phyloP scores from a whole-genome alignment of 2,113 vertebrate species.

The Periophthalmus modestus region DNA sequence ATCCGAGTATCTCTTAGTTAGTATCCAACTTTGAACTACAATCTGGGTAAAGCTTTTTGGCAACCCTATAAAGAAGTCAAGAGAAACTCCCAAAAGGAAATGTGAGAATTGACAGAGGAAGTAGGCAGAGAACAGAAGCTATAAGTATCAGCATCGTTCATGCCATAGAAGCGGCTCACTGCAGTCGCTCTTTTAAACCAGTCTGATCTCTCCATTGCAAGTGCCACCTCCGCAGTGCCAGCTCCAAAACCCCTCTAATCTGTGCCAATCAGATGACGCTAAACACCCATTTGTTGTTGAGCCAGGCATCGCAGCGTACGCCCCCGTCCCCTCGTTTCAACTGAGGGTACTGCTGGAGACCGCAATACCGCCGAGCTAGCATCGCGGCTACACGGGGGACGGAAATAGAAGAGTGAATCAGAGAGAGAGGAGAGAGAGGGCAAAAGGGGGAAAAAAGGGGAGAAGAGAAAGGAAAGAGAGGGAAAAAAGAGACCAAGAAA shows the following conservation, averaged over 20 bases:
- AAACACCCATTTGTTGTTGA: constrained; percentile 68
- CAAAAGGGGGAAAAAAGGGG: neutral
- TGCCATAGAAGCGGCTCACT: constrained; percentile 15
- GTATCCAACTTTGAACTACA: no score
- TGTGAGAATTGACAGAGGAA: no score
- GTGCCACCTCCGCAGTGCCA: constrained; percentile 60
- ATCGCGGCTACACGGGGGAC: constrained; percentile 47
- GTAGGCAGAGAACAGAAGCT: neutral
- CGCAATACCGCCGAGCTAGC: constrained; percentile 46
- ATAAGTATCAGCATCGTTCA: neutral
- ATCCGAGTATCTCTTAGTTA: no score
- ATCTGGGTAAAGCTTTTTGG: no score
- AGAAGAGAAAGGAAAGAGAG: no score
- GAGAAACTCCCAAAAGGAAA: no score
- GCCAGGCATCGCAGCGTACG: constrained; percentile 44
- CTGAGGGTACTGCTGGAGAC: constrained; percentile 40
- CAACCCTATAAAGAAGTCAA: no score
- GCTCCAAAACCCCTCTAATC: constrained; percentile 65
- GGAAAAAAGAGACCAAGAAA: no score
- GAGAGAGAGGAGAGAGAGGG: constrained; percentile 39
- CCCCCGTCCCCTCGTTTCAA: constrained; percentile 50
- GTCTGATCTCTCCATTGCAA: constrained; percentile 43
- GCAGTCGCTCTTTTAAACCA: constrained; percentile 25
- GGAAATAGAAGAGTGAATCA: constrained; percentile 73
- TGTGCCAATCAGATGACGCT: constrained; percentile 71